Evolutionary conservation across 2,113 vertebrate species (phyloP).

Genomic region (Prochilodus magdalenae): DNA sequence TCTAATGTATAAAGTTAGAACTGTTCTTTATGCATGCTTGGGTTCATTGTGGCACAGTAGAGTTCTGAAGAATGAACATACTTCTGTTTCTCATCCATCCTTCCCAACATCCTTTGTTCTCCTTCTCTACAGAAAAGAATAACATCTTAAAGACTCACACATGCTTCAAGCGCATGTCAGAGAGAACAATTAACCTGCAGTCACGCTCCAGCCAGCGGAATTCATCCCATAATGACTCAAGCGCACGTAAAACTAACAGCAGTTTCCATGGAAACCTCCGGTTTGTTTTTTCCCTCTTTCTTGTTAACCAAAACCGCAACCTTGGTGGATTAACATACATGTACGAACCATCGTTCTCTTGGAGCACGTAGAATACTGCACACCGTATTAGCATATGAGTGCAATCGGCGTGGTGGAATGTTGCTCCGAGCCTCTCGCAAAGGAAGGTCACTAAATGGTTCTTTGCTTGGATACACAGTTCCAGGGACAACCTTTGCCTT

Average conservation of each 20-base stretch:
- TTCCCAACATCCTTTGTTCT: background rate
- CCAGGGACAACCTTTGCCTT: no score
- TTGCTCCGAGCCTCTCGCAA: background rate
- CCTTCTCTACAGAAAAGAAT: background rate
- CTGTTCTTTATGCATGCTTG: slow-evolving; percentile 11
- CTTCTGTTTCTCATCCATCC: background rate
- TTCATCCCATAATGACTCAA: background rate
- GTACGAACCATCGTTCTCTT: background rate
- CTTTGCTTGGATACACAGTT: background rate
- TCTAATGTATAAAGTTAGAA: background rate
- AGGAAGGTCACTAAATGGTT: background rate
- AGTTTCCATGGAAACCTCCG: slow-evolving; percentile 10
- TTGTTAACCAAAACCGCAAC: background rate
- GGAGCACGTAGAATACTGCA: slow-evolving; percentile 9
- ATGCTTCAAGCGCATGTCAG: background rate
- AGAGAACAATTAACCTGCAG: background rate
- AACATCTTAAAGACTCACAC: background rate
- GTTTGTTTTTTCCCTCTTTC: background rate
- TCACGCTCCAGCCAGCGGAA: background rate
- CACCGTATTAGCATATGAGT: background rate
- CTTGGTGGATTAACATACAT: background rate
- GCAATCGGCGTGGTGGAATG: background rate
- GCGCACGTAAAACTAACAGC: background rate
- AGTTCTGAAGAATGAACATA: slow-evolving; percentile 2
- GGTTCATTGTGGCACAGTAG: slow-evolving; percentile 12